Percentiles rank a stretch among this genome's conserved stretches.
These are phyloP conservation scores for Ischnura elegans DNA, from an alignment of 2,888 invertebrate genomes.

Conservation along the genomic window DNA sequence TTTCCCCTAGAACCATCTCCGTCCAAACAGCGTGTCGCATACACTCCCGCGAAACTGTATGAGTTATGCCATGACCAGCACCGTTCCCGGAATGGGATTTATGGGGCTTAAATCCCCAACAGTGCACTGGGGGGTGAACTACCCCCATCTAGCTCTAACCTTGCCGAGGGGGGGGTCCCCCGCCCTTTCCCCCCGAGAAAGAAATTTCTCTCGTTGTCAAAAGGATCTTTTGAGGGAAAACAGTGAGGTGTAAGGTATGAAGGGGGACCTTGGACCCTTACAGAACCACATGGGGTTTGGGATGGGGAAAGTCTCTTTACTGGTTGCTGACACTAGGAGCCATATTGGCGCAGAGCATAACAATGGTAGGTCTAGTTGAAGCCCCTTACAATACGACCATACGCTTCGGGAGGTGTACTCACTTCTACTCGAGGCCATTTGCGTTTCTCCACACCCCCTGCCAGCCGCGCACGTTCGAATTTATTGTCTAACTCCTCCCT, in stretches of 20 bases:
- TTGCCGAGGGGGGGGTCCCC: background rate
- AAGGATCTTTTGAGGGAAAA: background rate
- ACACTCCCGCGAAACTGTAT: background rate
- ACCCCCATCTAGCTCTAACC: too few species aligned
- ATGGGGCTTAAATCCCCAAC: background rate
- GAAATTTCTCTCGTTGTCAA: constrained; percentile 6
- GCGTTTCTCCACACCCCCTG: background rate
- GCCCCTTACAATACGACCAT: background rate
- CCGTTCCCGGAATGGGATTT: background rate
- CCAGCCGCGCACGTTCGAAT: background rate
- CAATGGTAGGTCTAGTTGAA: background rate
- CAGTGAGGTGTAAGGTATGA: background rate
- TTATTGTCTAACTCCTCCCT: background rate
- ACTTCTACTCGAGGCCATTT: background rate
- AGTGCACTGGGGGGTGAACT: too few species aligned
- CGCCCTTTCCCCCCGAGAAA: background rate
- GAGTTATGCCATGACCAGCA: background rate
- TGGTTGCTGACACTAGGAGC: too few species aligned
- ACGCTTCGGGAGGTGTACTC: background rate
- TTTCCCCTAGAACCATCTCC: background rate
- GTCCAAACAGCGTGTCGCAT: background rate
- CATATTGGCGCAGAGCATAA: too few species aligned
- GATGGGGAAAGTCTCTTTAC: too few species aligned
- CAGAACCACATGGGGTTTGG: too few species aligned
- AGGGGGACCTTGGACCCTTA: too few species aligned